Evolutionary conservation across 2,888 invertebrate species (phyloP), one percentile per base, ranked within the genome.

Genomic region (Diadromus collaris): DNA sequence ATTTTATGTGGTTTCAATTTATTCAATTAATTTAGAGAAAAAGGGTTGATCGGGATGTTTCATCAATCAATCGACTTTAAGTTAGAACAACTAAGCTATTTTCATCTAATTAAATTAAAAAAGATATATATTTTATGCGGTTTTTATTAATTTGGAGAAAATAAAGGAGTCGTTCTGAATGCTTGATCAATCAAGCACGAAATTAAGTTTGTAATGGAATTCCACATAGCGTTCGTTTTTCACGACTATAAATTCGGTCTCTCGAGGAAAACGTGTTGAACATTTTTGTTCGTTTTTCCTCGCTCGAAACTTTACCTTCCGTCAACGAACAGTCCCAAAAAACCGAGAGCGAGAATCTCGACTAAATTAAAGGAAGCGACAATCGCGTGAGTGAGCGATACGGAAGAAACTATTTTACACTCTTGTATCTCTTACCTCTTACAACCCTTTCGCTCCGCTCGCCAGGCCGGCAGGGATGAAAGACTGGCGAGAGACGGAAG

Each of bases 401-500:
- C 16, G 54, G 54, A 56, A 29, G 51, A 56, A 56, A 56, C 54
- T 27, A 56, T 56, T 56, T 29, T 29, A 56, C 29, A 56, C 27
- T 56, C 54, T 46, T 32, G 34, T 56, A 71, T 56, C 51, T 71
- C 51, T 71, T 44, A 16, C 48, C 63, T 71, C 61, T 71, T 38
- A 63, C 54, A 27, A 71, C 29, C 51, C 61, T 32, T 63, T 27
- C 16, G 38, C 32, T 19, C 38, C 48, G 10, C 34, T 34, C 60
- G 13, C 51, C 54, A 6, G 29, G 21, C 54, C 9, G 54, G 27
- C 54, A 27, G 29, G 54, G 54, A 10, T 56, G 29, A 56, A 56
- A 16, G 61, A 32, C 60, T 44, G 34, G 24, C 69, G 41, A 54
- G 54, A 67, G 34, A 67, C 29, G 54, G n/a, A 46, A 19, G 29